A percentile compares a stretch with the other conserved stretches of the same genome.
These are phyloP conservation scores for Perodicticus potto DNA, from an alignment of 2,797 vertebrate genomes.

Conservation along the genomic window DNA sequence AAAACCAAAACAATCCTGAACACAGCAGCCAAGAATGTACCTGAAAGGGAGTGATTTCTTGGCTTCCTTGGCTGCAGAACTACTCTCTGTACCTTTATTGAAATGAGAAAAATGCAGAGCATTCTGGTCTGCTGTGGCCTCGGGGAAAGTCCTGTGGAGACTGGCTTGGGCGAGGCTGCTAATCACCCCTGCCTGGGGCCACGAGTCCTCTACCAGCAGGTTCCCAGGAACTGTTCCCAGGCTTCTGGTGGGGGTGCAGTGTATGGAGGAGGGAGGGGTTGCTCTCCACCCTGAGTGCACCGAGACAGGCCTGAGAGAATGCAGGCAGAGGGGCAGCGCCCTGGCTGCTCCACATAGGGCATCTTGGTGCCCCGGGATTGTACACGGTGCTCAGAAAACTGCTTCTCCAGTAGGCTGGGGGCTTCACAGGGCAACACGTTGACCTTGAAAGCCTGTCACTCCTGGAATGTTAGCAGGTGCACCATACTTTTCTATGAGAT, in stretches of 20 bases:
- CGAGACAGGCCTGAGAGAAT: neutral
- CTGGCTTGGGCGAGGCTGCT: constrained; percentile 54
- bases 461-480: neutral
- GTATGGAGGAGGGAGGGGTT: neutral
- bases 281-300: neutral
- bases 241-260: neutral
- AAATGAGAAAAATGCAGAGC: constrained; percentile 71
- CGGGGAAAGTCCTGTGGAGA: constrained; percentile 61
- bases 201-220: neutral
- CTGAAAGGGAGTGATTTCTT: constrained; percentile 51
- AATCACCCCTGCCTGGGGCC: constrained; percentile 4
- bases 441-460: neutral
- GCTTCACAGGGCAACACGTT: neutral
- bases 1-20: neutral
- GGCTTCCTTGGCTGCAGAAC: constrained; percentile 8
- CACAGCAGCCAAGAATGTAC: constrained; percentile 41
- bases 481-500: neutral
- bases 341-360: rapidly evolving
- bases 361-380: rapidly evolving
- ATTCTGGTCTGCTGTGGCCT: constrained; percentile 14
- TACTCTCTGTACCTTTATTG: constrained; percentile 47
- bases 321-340: neutral
- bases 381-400: neutral
- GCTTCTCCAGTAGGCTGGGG: neutral
- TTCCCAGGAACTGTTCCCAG: constrained; percentile 58